Evolutionary conservation across 2,888 invertebrate species (phyloP).

Genomic region (Melieria crassipennis): DNA sequence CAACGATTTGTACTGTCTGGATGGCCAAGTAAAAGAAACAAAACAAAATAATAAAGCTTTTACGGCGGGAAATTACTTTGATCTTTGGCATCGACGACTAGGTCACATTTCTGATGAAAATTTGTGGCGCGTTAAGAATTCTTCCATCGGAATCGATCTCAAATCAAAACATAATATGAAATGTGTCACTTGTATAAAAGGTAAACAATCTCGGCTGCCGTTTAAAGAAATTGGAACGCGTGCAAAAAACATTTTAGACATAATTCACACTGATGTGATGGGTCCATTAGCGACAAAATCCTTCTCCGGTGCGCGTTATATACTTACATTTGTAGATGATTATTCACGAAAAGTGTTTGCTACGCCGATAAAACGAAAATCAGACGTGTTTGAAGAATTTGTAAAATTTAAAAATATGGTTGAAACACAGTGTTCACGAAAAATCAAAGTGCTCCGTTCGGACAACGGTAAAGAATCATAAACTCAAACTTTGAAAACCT

Average conservation of each 20-base stretch:
- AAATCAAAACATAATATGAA: too few relatives aligned
- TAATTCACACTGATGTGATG: slow-evolving; percentile 8
- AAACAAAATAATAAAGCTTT: neutral
- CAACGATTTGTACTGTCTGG: neutral
- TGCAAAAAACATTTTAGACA: slow-evolving; percentile 1
- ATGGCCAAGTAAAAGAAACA: neutral
- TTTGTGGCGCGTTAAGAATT: too few relatives aligned
- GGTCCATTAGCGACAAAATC: slow-evolving; percentile 2
- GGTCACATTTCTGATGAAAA: neutral
- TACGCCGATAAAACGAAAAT: slow-evolving; percentile 38
- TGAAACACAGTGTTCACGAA: slow-evolving; percentile 42
- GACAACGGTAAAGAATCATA: slow-evolving; percentile 42
- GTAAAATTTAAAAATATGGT: slow-evolving; percentile 39
- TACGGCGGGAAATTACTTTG: neutral
- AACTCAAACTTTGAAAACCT: slow-evolving; percentile 37
- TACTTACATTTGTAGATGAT: slow-evolving; percentile 33
- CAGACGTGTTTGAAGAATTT: slow-evolving; percentile 42
- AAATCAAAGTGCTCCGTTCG: slow-evolving; percentile 40
- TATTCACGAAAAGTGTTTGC: slow-evolving; percentile 39
- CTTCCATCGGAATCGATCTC: too few relatives aligned
- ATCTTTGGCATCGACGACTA: neutral
- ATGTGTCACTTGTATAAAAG: slow-evolving; percentile 6
- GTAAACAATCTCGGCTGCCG: slow-evolving; percentile 1
- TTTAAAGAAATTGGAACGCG: slow-evolving; percentile 6
- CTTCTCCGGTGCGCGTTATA: slow-evolving; percentile 22